Evolutionary conservation across 1,140 invertebrate species (phyloP).

Genomic region (Cherax destructor): DNA sequence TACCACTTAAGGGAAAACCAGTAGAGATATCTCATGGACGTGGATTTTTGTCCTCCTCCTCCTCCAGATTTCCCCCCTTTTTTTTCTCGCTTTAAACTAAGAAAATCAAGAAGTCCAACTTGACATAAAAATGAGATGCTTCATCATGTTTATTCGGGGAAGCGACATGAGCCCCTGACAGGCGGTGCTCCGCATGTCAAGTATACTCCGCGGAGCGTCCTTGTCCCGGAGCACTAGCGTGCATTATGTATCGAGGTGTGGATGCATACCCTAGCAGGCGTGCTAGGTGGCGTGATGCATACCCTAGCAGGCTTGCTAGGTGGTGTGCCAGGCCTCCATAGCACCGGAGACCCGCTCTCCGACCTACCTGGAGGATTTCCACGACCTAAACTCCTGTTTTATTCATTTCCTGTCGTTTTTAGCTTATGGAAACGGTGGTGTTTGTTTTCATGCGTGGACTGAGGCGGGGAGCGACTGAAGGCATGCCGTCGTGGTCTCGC

Average conservation of each 20-base stretch:
- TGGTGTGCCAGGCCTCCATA: neutral
- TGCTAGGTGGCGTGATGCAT: neutral
- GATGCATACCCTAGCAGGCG: constrained; percentile 22
- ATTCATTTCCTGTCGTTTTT: constrained; percentile 53
- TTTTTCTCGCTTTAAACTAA: too few relatives aligned
- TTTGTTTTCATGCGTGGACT: neutral
- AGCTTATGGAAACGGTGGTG: constrained; percentile 30
- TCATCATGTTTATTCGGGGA: constrained; percentile 49
- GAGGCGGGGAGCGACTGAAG: neutral
- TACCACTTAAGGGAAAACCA: too few relatives aligned
- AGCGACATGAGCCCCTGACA: constrained; percentile 36
- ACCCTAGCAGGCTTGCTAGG: too few relatives aligned
- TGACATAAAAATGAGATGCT: constrained; percentile 44
- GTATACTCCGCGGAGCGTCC: constrained; percentile 15
- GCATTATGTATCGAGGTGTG: constrained; percentile 46
- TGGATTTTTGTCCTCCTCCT: too few relatives aligned
- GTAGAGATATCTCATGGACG: too few relatives aligned
- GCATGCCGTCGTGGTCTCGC: too few relatives aligned
- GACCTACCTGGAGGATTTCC: constrained; percentile 24
- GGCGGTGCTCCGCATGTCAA: constrained; percentile 48
- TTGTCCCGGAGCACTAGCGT: constrained; percentile 1
- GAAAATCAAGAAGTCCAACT: constrained; percentile 36
- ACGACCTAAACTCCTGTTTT: constrained; percentile 34
- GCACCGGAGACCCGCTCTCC: constrained; percentile 26
- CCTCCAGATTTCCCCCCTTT: too few relatives aligned